Percentiles rank a stretch among this genome's conserved stretches.
phyloP scores from a whole-genome alignment of 2,888 invertebrate species.

The Leptothorax acervorum region DNA sequence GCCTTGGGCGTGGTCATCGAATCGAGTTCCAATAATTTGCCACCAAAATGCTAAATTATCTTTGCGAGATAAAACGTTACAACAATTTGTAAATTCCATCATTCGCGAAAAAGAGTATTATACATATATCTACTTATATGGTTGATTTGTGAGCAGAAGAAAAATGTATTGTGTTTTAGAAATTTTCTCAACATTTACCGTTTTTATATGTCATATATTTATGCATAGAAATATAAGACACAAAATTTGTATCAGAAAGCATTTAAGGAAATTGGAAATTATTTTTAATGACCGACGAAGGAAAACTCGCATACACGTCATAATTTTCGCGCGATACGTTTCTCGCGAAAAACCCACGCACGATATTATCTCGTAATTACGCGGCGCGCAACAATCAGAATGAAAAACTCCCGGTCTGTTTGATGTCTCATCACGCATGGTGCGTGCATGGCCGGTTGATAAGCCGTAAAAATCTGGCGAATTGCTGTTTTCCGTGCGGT shows the following conservation, averaged over 20 bases:
- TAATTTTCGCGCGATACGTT: conserved; percentile 50
- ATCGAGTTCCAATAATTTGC: conserved; percentile 58
- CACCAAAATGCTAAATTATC: conserved; percentile 6
- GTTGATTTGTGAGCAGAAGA: background rate
- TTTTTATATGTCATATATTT: background rate
- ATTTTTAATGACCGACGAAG: background rate
- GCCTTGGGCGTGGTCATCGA: conserved; percentile 69
- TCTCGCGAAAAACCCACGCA: conserved; percentile 55
- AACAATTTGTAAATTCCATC: background rate
- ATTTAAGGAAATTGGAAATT: background rate
- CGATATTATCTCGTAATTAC: conserved; percentile 76
- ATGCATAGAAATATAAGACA: background rate
- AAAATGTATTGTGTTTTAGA: background rate
- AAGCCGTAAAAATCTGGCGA: conserved; percentile 67
- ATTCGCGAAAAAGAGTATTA: background rate
- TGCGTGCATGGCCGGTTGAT: conserved; percentile 69
- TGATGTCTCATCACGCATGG: conserved; percentile 74
- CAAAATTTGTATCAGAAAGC: background rate
- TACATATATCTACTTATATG: background rate
- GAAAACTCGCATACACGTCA: conserved; percentile 13
- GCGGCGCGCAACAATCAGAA: conserved; percentile 71
- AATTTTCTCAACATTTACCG: background rate
- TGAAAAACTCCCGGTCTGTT: conserved; percentile 83
- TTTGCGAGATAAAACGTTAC: background rate
- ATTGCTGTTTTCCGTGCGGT: conserved; percentile 77